Base-by-base conservation (phyloP, 2,888 invertebrate species). In the Apocheima hispidaria region DNA sequence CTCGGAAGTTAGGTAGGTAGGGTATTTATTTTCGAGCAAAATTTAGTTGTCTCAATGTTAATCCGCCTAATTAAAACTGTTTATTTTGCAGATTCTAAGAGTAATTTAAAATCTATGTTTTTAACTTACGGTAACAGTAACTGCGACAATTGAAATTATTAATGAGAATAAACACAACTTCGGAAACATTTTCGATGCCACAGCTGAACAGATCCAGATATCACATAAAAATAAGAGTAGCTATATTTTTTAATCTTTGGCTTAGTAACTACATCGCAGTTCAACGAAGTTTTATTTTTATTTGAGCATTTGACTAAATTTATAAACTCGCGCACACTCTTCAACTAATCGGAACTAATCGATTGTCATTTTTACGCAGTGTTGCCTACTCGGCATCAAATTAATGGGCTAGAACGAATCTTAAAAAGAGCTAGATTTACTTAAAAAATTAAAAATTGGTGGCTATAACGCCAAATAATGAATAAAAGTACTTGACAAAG, bases 111-210 rank as follows among this genome's bases (percentile, higher is more conserved):
- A 40, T 21, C 21, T 4, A 2, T 40, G 2, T 20, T 36, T 49
- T 65, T 14, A 35, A 79, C 87, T 86, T 77, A 87, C 87, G 60
- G 68, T 20, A 4, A 49, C 9, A 21, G 16, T 40, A 26, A 56
- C 23, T 21, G 53, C 20, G 35, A 63, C 59, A 65, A 72, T 70
- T 69, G 82, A 59, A 65, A 72, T 70, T 69, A 82, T 62, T 72
- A 82, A 40, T 66, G 82, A 66, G 70, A 74, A 40, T 30, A 71
- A 51, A 73, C 73, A 65, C 66, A 79, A 65, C 69, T 65, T 73
- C n/a, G 68, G 55, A 69, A 71, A 76, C 87, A 88, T 88, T 74
- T 77, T 82, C 14, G 58, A 61, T 28, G 20, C 83, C 82, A 83
- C 83, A 84, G 83, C 59, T 67, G 63, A 40, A 50, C 63, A 74